Percentiles rank a stretch among this genome's conserved stretches.
Conservation (phyloP, 2,888 invertebrate species). For the Congeria kusceri region DNA sequence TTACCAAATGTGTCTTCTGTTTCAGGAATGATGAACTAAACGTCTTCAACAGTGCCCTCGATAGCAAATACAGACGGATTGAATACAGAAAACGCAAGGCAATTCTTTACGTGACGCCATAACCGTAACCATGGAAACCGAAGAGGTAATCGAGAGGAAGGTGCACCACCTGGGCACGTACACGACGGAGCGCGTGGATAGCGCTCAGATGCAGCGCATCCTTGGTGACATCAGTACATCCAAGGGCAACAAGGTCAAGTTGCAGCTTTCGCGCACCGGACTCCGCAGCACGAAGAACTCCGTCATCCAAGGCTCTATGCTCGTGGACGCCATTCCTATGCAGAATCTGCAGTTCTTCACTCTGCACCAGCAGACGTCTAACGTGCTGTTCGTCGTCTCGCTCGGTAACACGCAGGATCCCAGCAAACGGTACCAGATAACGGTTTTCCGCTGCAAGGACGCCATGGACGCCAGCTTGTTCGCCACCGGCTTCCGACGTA, state of each 20-base stretch:
- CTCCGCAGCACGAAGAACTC: constrained; percentile 60
- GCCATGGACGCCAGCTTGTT: constrained; percentile 68
- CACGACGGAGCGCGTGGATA: constrained; percentile 68
- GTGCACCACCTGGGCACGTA: constrained; percentile 69
- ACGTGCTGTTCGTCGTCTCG: constrained; percentile 71
- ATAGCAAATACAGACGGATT: no score
- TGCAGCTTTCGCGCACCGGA: constrained; percentile 67
- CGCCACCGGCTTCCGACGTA: constrained; percentile 58
- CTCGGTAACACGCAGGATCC: constrained; percentile 20
- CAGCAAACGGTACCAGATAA: constrained; percentile 63
- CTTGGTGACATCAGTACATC: not conserved
- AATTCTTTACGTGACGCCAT: not conserved
- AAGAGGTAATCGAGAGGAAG: constrained; percentile 61
- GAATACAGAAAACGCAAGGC: not conserved
- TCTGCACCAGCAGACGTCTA: constrained; percentile 66
- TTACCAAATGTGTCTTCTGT: no score
- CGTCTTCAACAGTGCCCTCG: no score
- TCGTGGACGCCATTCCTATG: constrained; percentile 63
- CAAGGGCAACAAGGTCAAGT: constrained; percentile 72
- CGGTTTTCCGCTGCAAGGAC: constrained; percentile 68
- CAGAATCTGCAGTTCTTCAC: constrained; percentile 68
- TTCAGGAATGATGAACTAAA: no score
- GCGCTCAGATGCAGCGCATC: not conserved
- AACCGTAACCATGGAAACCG: constrained; percentile 31
- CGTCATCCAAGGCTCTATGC: constrained; percentile 62